These are phyloP conservation scores for Tetrapedia diversipes DNA, from an alignment of 2,888 invertebrate species.

Conservation along the genomic window DNA sequence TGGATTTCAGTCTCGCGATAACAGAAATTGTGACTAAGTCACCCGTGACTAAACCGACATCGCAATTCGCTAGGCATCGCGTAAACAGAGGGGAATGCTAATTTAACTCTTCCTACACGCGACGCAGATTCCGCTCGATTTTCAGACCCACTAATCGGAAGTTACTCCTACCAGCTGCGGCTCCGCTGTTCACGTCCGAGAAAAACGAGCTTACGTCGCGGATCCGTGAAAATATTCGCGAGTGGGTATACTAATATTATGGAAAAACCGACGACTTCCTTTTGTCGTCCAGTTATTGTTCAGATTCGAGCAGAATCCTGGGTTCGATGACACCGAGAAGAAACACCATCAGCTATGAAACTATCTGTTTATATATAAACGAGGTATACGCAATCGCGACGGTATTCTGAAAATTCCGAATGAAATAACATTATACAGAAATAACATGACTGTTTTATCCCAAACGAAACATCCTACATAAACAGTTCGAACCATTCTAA, in stretches of 20 bases:
- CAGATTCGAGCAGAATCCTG: slow-evolving; percentile 34
- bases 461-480: too few relatives aligned
- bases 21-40: slow-evolving; percentile 14
- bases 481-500: too few relatives aligned
- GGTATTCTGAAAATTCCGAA: too few relatives aligned
- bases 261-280: slow-evolving; percentile 16
- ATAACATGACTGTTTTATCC: too few relatives aligned
- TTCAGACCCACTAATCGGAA: slow-evolving; percentile 28
- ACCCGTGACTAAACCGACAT: slow-evolving; percentile 17
- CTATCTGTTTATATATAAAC: too few relatives aligned
- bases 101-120: slow-evolving; percentile 24
- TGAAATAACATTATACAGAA: too few relatives aligned
- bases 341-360: slow-evolving; percentile 33
- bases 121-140: slow-evolving; percentile 6
- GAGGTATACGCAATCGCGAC: too few relatives aligned
- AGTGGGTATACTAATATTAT: slow-evolving; percentile 33
- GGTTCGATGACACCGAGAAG: slow-evolving; percentile 47
- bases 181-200: neutral
- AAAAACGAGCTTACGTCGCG: slow-evolving; percentile 5
- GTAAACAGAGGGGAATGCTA: neutral
- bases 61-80: neutral
- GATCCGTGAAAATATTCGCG: slow-evolving; percentile 21
- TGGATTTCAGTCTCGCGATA: neutral
- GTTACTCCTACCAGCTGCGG: slow-evolving; percentile 45
- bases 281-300: slow-evolving; percentile 44